Conservation (phyloP, 2,888 invertebrate species). For the Pammene aurita region DNA sequence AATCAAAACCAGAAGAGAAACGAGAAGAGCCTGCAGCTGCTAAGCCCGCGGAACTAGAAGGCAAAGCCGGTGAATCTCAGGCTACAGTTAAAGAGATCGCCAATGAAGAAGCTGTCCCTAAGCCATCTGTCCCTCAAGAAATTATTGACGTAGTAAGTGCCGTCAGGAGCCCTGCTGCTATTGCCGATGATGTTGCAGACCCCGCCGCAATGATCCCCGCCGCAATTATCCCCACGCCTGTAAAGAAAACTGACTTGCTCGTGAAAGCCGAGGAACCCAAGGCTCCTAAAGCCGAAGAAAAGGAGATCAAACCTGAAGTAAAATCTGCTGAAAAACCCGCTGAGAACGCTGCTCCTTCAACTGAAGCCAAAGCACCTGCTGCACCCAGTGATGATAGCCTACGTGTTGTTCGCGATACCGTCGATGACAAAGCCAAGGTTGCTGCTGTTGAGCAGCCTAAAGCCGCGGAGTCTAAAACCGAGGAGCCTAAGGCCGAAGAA, state of each 20-base stretch:
- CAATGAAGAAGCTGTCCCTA: slow-evolving; percentile 55
- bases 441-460: slow-evolving; percentile 29
- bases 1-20: slow-evolving; percentile 50
- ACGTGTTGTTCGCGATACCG: slow-evolving; percentile 70
- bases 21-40: slow-evolving; percentile 50
- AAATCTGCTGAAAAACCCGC: slow-evolving; percentile 47
- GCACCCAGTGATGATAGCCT: slow-evolving; percentile 56
- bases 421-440: slow-evolving; percentile 62
- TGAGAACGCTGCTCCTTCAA: slow-evolving; percentile 45
- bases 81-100: slow-evolving; percentile 63
- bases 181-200: slow-evolving; percentile 69
- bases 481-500: slow-evolving; percentile 44
- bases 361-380: slow-evolving; percentile 39
- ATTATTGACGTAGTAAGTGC: slow-evolving; percentile 65
- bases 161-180: slow-evolving; percentile 60
- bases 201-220: slow-evolving; percentile 59
- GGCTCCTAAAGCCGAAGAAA: slow-evolving; percentile 44
- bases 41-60: slow-evolving; percentile 51
- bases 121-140: slow-evolving; percentile 58
- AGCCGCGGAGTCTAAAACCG: not conserved
- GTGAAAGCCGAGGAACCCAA: slow-evolving; percentile 55
- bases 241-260: slow-evolving; percentile 69
- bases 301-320: slow-evolving; percentile 13
- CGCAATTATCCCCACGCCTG: slow-evolving; percentile 59
- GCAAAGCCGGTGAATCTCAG: slow-evolving; percentile 43